Conservation (phyloP, 2,113 vertebrate species). For the Caranx melampygus region DNA sequence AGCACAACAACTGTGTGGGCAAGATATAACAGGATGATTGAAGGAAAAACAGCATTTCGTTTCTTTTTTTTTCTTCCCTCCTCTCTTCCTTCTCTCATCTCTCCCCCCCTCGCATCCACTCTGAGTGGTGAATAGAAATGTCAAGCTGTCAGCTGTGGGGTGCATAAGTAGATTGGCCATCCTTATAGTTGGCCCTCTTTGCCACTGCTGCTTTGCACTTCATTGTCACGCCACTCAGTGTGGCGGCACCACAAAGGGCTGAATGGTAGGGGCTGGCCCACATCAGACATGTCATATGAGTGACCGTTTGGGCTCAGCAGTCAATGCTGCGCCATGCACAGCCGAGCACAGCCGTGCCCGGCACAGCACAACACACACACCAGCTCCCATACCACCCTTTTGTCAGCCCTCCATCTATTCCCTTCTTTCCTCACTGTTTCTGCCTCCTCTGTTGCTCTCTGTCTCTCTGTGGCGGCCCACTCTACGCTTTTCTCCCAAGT, state of each 20-base stretch:
- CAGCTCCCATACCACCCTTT: constrained; percentile 59
- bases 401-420: constrained; percentile 61
- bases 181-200: constrained; percentile 84
- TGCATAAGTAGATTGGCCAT: constrained; percentile 87
- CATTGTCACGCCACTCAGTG: constrained; percentile 86
- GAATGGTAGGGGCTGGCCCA: constrained; percentile 83
- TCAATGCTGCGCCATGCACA: constrained; percentile 71
- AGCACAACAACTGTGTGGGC: constrained; percentile 76
- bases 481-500: constrained; percentile 59
- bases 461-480: constrained; percentile 22
- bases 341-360: constrained; percentile 44
- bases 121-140: constrained; percentile 86
- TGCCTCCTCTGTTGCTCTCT: constrained; percentile 54
- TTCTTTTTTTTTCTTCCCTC: constrained; percentile 56
- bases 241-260: constrained; percentile 84
- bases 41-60: constrained; percentile 76
- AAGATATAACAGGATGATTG: constrained; percentile 77
- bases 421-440: constrained; percentile 46
- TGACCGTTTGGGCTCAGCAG: constrained; percentile 80
- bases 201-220: constrained; percentile 84
- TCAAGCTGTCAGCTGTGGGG: constrained; percentile 87
- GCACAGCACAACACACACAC: constrained; percentile 34
- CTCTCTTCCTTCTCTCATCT: constrained; percentile 64
- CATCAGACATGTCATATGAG: constrained; percentile 85
- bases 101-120: constrained; percentile 65